These are phyloP conservation scores for Aplochiton taeniatus DNA, from an alignment of 2,797 vertebrate species.

Conservation along the genomic window DNA sequence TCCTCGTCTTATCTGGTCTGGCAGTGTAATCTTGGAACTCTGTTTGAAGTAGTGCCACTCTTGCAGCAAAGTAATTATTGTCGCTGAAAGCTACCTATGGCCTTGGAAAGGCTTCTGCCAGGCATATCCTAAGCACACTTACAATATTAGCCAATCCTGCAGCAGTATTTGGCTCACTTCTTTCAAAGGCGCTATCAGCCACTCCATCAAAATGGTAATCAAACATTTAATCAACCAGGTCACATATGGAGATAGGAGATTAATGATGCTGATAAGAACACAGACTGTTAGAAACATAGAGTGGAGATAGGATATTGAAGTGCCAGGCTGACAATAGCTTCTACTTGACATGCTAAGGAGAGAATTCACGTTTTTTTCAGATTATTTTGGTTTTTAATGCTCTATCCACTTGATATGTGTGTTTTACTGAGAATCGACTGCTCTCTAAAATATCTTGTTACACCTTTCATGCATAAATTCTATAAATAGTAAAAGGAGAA, in stretches of 20 bases:
- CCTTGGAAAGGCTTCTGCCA: slow-evolving; percentile 44
- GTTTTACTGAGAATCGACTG: too few species aligned
- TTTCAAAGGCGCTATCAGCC: slow-evolving; percentile 40
- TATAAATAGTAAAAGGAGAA: too few species aligned
- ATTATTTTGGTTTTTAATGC: slow-evolving; percentile 33
- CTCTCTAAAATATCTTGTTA: too few species aligned
- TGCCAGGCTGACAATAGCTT: neutral
- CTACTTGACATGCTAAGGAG: neutral
- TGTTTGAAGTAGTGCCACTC: slow-evolving; percentile 63
- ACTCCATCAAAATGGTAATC: slow-evolving; percentile 54
- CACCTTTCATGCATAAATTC: too few species aligned
- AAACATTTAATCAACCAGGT: slow-evolving; percentile 66
- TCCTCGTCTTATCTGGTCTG: slow-evolving; percentile 63
- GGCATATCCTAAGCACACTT: slow-evolving; percentile 30
- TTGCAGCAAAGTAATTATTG: slow-evolving; percentile 57
- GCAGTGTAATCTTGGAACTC: slow-evolving; percentile 60
- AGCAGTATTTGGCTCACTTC: slow-evolving; percentile 18
- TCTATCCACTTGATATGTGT: slow-evolving; percentile 4
- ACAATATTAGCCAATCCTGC: slow-evolving; percentile 23
- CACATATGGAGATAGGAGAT: slow-evolving; percentile 53
- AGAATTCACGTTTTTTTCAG: neutral
- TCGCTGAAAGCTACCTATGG: slow-evolving; percentile 41
- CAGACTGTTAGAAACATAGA: slow-evolving; percentile 30
- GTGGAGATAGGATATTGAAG: slow-evolving; percentile 5
- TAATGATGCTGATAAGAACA: slow-evolving; percentile 52